Evolutionary conservation across 1,140 invertebrate species (phyloP), one percentile per base, ranked within the genome.

Genomic region (Drosophila leontia): DNA sequence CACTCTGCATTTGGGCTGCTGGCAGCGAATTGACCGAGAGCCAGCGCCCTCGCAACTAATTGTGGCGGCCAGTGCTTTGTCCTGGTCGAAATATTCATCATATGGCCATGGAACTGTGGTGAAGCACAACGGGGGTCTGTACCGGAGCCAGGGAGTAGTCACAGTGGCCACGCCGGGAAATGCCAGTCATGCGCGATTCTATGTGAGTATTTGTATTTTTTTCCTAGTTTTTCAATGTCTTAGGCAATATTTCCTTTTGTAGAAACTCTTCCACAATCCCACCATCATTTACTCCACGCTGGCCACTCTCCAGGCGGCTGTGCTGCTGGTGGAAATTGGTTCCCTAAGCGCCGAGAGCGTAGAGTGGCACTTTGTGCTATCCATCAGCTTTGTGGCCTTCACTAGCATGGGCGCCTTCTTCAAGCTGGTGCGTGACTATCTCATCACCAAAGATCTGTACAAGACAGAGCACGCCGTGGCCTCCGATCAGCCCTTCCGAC

Each of bases 401-500:
- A 96, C 97, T 51, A 99, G 98, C 93, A 98, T 98, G 93, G 97
- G 98, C 79, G 96, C 97, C 1, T 94, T 99, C 7, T 99, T 97
- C 82, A 98, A 98, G 93, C 94, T 98, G 57, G 94, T 96, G 6
- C 94, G 98, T 58, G 97, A 99, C 92, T 97, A 96, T 92, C 93
- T 98, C 1, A 95, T 99, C 42, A 96, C 97, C 63, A 96, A 95
- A 93, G 96, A 96, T 91, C 94, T 97, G 7, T 98, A 97, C 83
- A 95, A 95, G 81, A 94, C 96, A 0, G 96, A 97, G 93, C 78
- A 94, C 95, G 76, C 96, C n/a, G 74, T 77, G 50, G 60, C 81
- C 9, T 62, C 62, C 32, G 75, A 77, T 7, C 65, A 59, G 37
- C 70, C 68, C 37, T 50, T 74, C n/a, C 53, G 55, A 72, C 45